Base-by-base conservation (phyloP, 2,888 invertebrate genomes). In the Melanchra persicariae region DNA sequence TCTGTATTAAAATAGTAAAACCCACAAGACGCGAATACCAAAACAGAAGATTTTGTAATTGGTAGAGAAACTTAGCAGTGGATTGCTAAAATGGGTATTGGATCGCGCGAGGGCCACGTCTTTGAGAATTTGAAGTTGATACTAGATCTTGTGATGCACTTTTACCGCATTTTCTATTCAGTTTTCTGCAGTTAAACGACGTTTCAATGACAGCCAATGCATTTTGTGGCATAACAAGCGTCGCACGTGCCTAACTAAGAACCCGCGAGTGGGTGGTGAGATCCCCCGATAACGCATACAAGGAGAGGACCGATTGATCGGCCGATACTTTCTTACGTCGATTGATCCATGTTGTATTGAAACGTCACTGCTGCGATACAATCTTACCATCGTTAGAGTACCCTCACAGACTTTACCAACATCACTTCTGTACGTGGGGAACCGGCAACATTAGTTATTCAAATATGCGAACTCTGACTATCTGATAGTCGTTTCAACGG, bases 271-370 rank as follows among this genome's bases (percentile, higher is more conserved):
- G 87, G 89, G 88, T 88, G 89, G 87, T 86, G 78, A 79, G 90
- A 90, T 89, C 63, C 69, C 51, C 58, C 82, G 91, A 91, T 91
- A 91, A 83, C 82, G 78, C 84, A 81, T 82, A 79, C 80, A 83
- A 82, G 83, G 81, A 82, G 76, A 81, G 77, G 74, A 79, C 80
- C 85, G 89, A 89, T 90, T 89, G 91, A 92, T 91, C 85, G 87
- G 82, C 85, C 82, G 91, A 91, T 92, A 90, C 87, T 87, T 87
- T 83, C 85, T 84, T 87, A 87, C 85, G 88, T 87, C 90, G 91
- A 93, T 90, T 92, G 94, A 92, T 93, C 90, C 91, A 90, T 88
- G 92, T 91, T 90, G 94, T 95, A 96, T 96, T 96, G 96, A 96
- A 96, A 94, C 93, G 95, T 95, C 96, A 94, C 89, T 88, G 87